Evolutionary conservation across 2,888 invertebrate genomes (phyloP).

Genomic region (Phania funesta): DNA sequence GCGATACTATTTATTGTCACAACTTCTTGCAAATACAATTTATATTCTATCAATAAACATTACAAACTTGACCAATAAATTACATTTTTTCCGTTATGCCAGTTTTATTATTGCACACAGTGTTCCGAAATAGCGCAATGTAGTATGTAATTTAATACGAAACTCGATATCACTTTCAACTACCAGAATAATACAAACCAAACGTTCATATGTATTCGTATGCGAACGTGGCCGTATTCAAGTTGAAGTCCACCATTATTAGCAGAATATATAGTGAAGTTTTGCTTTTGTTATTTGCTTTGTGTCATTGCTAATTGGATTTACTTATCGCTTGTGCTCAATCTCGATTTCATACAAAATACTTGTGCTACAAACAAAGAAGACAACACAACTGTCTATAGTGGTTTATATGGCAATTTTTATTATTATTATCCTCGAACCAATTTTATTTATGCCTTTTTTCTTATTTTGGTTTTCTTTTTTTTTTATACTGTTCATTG

Average conservation of each 20-base stretch:
- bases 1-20: not conserved
- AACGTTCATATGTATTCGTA: not conserved
- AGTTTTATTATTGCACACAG: not conserved
- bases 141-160: constrained; percentile 14
- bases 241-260: constrained; percentile 23
- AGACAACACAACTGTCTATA: not conserved
- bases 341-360: constrained; percentile 70
- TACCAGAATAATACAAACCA: not conserved
- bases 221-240: not conserved
- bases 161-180: not conserved
- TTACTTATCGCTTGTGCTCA: constrained; percentile 68
- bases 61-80: constrained; percentile 8
- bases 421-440: not conserved
- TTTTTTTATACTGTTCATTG: too few relatives aligned
- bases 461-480: too few relatives aligned
- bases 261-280: not conserved
- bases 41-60: not conserved
- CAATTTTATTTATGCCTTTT: not conserved
- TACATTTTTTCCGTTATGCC: not conserved
- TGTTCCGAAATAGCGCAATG: not conserved
- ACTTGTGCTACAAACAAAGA: constrained; percentile 34
- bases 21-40: not conserved
- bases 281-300: constrained; percentile 3
- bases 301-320: constrained; percentile 68
- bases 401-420: not conserved